phyloP scores from a whole-genome alignment of 2,888 invertebrate species.

The Nycteola revayana region DNA sequence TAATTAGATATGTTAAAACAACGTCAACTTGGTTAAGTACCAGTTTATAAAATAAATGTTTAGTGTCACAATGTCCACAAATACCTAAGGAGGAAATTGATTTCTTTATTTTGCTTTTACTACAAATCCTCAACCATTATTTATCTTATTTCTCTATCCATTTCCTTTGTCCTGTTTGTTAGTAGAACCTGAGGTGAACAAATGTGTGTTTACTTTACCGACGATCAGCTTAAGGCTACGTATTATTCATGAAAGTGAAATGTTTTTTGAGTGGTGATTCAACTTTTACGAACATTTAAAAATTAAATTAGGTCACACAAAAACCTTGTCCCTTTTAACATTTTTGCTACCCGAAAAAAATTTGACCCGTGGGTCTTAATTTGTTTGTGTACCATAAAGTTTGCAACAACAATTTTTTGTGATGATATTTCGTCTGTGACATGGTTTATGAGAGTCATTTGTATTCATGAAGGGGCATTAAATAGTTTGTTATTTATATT shows the following conservation, averaged over 20 bases:
- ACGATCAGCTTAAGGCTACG: slow-evolving; percentile 37
- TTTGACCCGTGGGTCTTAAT: slow-evolving; percentile 11
- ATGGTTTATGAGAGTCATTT: slow-evolving; percentile 13
- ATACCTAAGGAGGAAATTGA: slow-evolving; percentile 27
- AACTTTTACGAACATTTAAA: slow-evolving; percentile 35
- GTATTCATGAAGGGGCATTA: slow-evolving; percentile 6
- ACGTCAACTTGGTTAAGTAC: too few species aligned
- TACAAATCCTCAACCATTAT: slow-evolving; percentile 49
- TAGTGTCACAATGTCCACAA: too few species aligned
- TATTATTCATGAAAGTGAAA: slow-evolving; percentile 48
- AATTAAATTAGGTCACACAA: slow-evolving; percentile 25
- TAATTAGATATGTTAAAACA: too few species aligned
- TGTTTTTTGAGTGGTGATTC: slow-evolving; percentile 41
- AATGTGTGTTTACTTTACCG: slow-evolving; percentile 57
- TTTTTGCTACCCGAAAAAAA: slow-evolving; percentile 15
- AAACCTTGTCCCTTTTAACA: slow-evolving; percentile 13
- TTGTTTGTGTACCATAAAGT: slow-evolving; percentile 26
- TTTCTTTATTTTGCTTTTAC: slow-evolving; percentile 40
- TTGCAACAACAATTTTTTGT: slow-evolving; percentile 13
- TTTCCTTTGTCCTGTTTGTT: slow-evolving; percentile 63
- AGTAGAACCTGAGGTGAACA: slow-evolving; percentile 51
- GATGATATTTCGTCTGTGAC: slow-evolving; percentile 22
- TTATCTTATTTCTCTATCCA: slow-evolving; percentile 59
- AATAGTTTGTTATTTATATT: not conserved
- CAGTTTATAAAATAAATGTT: too few species aligned